These are phyloP conservation scores for Ancistrus triradiatus DNA, from an alignment of 2,113 vertebrate genomes.

Conservation along the genomic window DNA sequence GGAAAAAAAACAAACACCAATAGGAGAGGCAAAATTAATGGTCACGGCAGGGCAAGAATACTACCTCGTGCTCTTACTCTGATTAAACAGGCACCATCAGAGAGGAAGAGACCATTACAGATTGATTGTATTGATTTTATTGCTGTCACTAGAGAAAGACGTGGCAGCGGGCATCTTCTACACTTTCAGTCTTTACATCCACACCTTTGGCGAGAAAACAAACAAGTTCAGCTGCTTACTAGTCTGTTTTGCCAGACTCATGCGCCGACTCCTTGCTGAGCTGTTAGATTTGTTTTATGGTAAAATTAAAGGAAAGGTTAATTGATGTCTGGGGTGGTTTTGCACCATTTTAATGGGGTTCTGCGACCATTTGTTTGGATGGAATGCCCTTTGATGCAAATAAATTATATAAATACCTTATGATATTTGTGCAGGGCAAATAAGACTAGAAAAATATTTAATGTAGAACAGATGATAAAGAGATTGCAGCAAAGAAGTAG, in stretches of 20 bases:
- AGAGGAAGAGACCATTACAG: constrained; percentile 64
- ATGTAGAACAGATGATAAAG: no score
- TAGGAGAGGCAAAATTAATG: constrained; percentile 60
- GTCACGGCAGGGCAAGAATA: constrained; percentile 46
- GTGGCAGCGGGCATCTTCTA: constrained; percentile 41
- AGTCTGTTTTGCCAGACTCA: constrained; percentile 12
- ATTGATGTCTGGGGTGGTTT: no score
- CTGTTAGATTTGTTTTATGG: constrained; percentile 35
- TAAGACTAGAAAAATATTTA: no score
- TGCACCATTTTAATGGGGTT: no score
- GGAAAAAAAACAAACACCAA: constrained; percentile 61
- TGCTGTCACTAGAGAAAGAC: constrained; percentile 45
- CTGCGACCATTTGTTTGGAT: no score
- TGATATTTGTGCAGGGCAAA: no score
- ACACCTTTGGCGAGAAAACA: constrained; percentile 39
- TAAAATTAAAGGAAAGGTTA: no score
- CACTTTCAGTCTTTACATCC: constrained; percentile 38
- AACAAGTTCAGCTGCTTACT: constrained; percentile 26
- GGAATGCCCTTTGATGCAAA: no score
- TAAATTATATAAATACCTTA: no score
- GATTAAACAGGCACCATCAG: constrained; percentile 70
- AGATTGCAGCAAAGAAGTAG: no score
- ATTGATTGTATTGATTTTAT: constrained; percentile 62
- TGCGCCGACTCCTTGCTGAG: not conserved
- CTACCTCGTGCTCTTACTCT: constrained; percentile 66